These are phyloP conservation scores for Archivesica marissinica DNA, from an alignment of 1,140 invertebrate genomes.

Conservation along the genomic window DNA sequence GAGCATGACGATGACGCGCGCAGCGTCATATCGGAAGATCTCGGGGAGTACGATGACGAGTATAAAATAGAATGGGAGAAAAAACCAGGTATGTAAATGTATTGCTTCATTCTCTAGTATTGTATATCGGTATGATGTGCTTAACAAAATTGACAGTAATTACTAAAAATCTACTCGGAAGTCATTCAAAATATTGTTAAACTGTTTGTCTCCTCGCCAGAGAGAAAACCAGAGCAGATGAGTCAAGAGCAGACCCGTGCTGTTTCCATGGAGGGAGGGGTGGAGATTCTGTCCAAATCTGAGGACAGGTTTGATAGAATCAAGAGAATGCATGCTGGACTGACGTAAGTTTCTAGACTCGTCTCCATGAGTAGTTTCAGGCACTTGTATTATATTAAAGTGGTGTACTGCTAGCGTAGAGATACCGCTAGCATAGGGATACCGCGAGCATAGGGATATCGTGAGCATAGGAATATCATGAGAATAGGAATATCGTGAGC, in stretches of 20 bases:
- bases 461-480: no score
- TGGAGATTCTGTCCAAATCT: slow-evolving; percentile 38
- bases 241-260: not conserved
- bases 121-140: no score
- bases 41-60: slow-evolving; percentile 46
- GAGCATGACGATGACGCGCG: slow-evolving; percentile 22
- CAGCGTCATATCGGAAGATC: slow-evolving; percentile 56
- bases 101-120: not conserved
- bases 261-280: slow-evolving; percentile 42
- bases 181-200: not conserved
- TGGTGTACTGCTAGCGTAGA: no score
- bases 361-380: no score
- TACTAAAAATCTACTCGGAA: no score
- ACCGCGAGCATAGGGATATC: no score
- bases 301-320: slow-evolving; percentile 47
- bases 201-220: not conserved
- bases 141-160: no score
- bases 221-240: not conserved
- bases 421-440: no score
- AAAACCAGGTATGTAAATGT: slow-evolving; percentile 38
- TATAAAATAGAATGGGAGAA: slow-evolving; percentile 57
- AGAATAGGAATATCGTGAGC: no score
- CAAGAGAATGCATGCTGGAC: slow-evolving; percentile 40
- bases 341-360: slow-evolving; percentile 39
- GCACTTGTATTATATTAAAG: no score